These are phyloP conservation scores for Colossoma macropomum DNA, from an alignment of 2,113 vertebrate species.

Conservation along the genomic window DNA sequence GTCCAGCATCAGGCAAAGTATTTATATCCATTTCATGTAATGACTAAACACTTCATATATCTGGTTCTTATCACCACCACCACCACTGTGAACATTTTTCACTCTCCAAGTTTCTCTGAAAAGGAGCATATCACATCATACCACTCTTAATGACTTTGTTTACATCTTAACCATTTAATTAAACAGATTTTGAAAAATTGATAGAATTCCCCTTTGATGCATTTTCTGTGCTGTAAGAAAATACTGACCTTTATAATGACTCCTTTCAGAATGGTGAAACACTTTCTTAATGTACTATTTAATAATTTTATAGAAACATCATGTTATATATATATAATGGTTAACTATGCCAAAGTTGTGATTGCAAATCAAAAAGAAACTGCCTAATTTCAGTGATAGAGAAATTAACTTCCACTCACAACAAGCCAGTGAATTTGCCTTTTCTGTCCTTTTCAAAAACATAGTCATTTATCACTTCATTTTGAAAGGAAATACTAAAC, in stretches of 20 bases:
- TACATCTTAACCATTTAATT: too few species aligned
- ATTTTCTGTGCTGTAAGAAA: neutral
- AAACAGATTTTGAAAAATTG: too few species aligned
- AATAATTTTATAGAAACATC: neutral
- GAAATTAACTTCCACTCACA: neutral
- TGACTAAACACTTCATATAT: too few species aligned
- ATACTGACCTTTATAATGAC: neutral
- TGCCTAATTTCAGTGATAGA: slow-evolving; percentile 1
- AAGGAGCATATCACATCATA: too few species aligned
- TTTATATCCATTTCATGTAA: too few species aligned
- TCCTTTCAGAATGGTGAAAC: neutral
- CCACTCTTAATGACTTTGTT: too few species aligned
- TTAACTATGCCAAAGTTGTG: slow-evolving; percentile 36
- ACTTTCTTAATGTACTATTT: neutral
- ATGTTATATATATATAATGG: neutral
- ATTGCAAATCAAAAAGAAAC: neutral
- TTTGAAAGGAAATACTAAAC: neutral
- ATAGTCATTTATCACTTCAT: neutral
- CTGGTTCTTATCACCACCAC: too few species aligned
- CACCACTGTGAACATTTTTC: too few species aligned
- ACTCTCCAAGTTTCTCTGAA: too few species aligned
- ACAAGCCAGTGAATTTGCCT: neutral
- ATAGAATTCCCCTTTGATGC: neutral
- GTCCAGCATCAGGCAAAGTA: too few species aligned
- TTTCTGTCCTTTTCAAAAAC: neutral